Conservation (phyloP, 2,113 vertebrate genomes). For the Galeopterus variegatus region DNA sequence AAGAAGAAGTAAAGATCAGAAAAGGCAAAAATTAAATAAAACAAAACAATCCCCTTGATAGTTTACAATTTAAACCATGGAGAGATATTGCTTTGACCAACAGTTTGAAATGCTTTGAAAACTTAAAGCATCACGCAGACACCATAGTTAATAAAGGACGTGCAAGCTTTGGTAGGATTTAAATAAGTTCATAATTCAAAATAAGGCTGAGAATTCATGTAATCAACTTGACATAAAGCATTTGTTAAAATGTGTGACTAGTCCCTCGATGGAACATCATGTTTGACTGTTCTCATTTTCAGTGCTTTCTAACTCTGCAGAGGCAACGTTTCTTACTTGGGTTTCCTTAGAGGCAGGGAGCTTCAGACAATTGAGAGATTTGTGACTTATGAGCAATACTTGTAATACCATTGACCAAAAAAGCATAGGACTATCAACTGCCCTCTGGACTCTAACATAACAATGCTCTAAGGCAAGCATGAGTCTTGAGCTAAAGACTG, state of each 20-base stretch:
- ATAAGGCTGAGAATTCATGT: background rate
- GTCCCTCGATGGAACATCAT: background rate
- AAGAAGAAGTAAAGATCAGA: background rate
- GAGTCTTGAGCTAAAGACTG: background rate
- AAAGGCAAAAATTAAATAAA: background rate
- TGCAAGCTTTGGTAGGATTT: background rate
- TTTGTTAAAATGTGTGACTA: background rate
- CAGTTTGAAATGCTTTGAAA: constrained; percentile 17
- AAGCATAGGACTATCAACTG: background rate
- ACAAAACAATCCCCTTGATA: background rate
- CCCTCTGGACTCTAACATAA: background rate
- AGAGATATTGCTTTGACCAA: background rate
- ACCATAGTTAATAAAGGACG: background rate
- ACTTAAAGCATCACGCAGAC: background rate
- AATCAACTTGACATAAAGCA: background rate
- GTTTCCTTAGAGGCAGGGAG: background rate
- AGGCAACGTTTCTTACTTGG: background rate
- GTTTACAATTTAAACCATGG: background rate
- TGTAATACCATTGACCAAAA: background rate
- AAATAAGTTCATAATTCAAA: background rate
- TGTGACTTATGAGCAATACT: background rate
- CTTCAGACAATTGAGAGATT: background rate
- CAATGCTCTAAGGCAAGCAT: background rate
- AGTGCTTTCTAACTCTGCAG: background rate
- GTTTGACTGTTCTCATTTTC: background rate